Base-by-base conservation (phyloP, 1,140 invertebrate genomes). In the Formica exsecta region DNA sequence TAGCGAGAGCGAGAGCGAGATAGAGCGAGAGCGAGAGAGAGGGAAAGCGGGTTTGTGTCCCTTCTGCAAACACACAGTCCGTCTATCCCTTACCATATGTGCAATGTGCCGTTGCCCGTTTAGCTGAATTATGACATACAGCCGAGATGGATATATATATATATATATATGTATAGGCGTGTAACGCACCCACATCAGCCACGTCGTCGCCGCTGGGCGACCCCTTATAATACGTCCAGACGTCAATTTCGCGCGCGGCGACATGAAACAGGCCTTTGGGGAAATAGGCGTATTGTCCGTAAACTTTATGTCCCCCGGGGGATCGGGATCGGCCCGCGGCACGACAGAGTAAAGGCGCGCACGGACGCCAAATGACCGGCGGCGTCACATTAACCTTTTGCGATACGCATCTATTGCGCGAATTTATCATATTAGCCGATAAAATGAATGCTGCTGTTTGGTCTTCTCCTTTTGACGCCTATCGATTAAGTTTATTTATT, bases 211-310 rank as follows among this genome's bases (percentile, higher is more conserved):
- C 75, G 38, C 41, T 25, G 16, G 48, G 48, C 77, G 48, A 22
- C 48, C 77, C 77, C 77, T 80, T 80, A 71, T 70, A 41, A 32
- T 77, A 65, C 77, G n/a, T n/a, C 54, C 68, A 83, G 68, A 83
- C 68, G 93, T 93, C 92, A 92, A 90, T 92, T 91, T 88, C 68
- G 68, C 54, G 68, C 66, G 57, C 68, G 68, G 54, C 79, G n/a
- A 83, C 79, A 73, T 44, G 79, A 83, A 83, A 74, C 57, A 38
- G 68, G 54, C 13, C 79, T 48, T 83, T 70, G 13, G 79, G 79
- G 79, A 83, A 83, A 83, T 74, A 74, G 79, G 54, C 68, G 38
- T 74, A 83, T 83, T 83, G 79, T 83, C 68, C 32, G 54, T 54
- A 25, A 83, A 74, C 79, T 83, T 83, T 48, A 74, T 57, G 13